These are phyloP conservation scores for Phyllotreta striolata DNA, from an alignment of 2,888 invertebrate species.

Conservation along the genomic window DNA sequence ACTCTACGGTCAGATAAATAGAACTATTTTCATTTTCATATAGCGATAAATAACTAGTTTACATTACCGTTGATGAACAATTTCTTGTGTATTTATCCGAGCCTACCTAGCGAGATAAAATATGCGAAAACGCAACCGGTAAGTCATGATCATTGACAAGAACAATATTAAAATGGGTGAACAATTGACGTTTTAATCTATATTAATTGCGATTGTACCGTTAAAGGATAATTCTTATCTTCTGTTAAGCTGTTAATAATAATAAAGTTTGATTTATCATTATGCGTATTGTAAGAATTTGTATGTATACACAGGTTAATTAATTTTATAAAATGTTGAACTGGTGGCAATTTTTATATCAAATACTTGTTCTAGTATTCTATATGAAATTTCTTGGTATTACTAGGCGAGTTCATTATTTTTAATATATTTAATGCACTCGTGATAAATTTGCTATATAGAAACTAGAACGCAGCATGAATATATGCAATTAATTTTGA, in stretches of 20 bases:
- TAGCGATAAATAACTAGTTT: constrained; percentile 43
- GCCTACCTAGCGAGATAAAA: constrained; percentile 28
- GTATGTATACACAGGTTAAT: no score
- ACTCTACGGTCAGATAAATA: constrained; percentile 23
- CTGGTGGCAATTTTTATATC: no score
- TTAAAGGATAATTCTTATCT: constrained; percentile 6
- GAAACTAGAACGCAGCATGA: no score
- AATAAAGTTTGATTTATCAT: background rate
- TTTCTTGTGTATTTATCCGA: constrained; percentile 39
- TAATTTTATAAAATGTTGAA: no score
- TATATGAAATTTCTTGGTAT: no score
- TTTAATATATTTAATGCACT: no score
- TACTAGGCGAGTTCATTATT: no score
- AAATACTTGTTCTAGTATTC: no score
- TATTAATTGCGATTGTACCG: constrained; percentile 35
- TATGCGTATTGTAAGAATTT: background rate
- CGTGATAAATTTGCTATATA: no score
- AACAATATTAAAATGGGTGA: constrained; percentile 34
- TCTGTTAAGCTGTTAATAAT: constrained; percentile 2
- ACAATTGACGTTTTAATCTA: constrained; percentile 38
- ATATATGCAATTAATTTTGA: no score
- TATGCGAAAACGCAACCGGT: constrained; percentile 36
- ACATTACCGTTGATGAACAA: constrained; percentile 43
- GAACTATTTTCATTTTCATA: constrained; percentile 36
- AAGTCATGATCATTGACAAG: constrained; percentile 27